These are phyloP conservation scores for Cyrtorhinus lividipennis DNA, from an alignment of 1,140 invertebrate genomes.

Conservation along the genomic window DNA sequence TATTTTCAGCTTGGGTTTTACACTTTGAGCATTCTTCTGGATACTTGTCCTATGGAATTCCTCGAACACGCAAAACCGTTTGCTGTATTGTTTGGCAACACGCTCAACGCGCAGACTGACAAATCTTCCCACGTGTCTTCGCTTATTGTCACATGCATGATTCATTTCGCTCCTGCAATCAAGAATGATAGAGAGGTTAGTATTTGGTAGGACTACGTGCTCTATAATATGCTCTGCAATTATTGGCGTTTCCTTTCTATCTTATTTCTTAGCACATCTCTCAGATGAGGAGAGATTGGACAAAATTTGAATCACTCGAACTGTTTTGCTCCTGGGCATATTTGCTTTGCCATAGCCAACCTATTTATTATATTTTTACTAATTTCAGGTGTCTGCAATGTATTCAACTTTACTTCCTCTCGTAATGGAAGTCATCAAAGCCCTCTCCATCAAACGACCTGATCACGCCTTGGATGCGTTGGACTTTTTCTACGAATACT, in stretches of 20 bases:
- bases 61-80: constrained; percentile 21
- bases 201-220: too few relatives aligned
- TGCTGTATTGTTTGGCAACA: constrained; percentile 35
- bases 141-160: constrained; percentile 44
- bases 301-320: too few relatives aligned
- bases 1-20: constrained; percentile 44
- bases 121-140: constrained; percentile 36
- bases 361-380: too few relatives aligned
- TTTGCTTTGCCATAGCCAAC: too few relatives aligned
- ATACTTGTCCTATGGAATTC: constrained; percentile 39
- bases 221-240: too few relatives aligned
- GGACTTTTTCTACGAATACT: constrained; percentile 55
- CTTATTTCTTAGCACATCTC: too few relatives aligned
- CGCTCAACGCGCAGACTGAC: constrained; percentile 35
- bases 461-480: constrained; percentile 35
- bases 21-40: constrained; percentile 45
- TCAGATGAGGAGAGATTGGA: too few relatives aligned
- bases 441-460: constrained; percentile 34
- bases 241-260: too few relatives aligned
- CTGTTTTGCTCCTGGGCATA: too few relatives aligned
- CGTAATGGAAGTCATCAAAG: constrained; percentile 41
- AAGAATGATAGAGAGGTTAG: constrained; percentile 42
- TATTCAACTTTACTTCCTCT: constrained; percentile 46
- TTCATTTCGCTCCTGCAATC: constrained; percentile 29
- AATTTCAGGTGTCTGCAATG: too few relatives aligned